Conservation (phyloP, 2,113 vertebrate genomes). For the Saccopteryx bilineata region DNA sequence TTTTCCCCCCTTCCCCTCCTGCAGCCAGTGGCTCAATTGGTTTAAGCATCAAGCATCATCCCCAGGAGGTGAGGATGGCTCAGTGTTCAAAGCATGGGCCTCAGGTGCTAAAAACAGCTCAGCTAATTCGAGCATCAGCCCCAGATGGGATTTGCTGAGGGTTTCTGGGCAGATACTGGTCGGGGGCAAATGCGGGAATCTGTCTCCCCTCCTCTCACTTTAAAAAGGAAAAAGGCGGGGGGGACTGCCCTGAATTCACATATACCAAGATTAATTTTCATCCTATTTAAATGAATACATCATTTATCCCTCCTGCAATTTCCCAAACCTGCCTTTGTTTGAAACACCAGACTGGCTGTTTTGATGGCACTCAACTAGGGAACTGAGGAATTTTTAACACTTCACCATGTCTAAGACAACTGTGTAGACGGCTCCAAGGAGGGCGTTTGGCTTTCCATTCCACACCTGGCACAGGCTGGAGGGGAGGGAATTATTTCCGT, state of each 20-base stretch:
- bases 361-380: not conserved
- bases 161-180: no score
- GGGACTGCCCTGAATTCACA: not conserved
- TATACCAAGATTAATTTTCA: not conserved
- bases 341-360: slow-evolving; percentile 4
- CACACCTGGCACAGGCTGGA: slow-evolving; percentile 34
- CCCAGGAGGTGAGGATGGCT: no score
- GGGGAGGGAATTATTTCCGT: slow-evolving; percentile 43
- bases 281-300: not conserved
- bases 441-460: slow-evolving; percentile 38
- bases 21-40: no score
- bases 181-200: no score
- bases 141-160: no score
- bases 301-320: not conserved
- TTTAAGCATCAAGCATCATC: no score
- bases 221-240: no score
- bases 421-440: not conserved
- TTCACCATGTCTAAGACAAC: not conserved
- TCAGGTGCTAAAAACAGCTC: no score
- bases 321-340: not conserved
- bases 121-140: no score
- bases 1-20: no score
- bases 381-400: not conserved
- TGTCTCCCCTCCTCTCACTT: no score
- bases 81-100: no score